A percentile compares a stretch with the other conserved stretches of the same genome.
Conservation (phyloP, 2,888 invertebrate species). For the Rotaria socialis region DNA sequence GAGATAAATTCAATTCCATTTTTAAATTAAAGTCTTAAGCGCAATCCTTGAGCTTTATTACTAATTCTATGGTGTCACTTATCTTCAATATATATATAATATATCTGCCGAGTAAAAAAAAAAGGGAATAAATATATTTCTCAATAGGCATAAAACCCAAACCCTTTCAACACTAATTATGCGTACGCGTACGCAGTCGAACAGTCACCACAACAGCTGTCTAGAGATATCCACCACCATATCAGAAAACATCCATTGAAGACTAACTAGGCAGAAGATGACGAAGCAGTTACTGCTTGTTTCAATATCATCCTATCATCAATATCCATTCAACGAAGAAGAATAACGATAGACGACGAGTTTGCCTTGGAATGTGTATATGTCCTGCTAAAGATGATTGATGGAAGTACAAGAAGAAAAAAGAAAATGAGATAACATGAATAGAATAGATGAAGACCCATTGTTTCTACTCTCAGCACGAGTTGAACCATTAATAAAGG, state of each 20-base stretch:
- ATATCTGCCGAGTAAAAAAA: neutral
- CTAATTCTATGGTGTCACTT: neutral
- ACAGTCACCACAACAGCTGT: constrained; percentile 16
- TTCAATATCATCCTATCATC: constrained; percentile 22
- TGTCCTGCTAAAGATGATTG: constrained; percentile 22
- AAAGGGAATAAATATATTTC: neutral
- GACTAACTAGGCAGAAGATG: neutral
- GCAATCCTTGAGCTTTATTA: neutral
- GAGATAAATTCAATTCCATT: neutral
- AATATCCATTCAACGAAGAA: neutral
- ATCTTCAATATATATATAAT: neutral
- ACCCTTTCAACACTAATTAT: constrained; percentile 15
- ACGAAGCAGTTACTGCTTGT: neutral
- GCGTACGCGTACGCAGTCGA: neutral
- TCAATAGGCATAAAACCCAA: neutral
- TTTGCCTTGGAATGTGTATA: neutral
- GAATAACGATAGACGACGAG: neutral
- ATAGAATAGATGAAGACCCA: neutral
- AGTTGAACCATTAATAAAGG: neutral
- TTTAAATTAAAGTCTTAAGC: constrained; percentile 25
- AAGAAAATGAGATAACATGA: constrained; percentile 11
- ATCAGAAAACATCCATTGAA: neutral
- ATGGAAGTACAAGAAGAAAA: neutral
- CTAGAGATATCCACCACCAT: neutral
- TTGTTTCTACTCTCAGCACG: constrained; percentile 19